Evolutionary conservation across 2,888 invertebrate species (phyloP).

Genomic region (Aleiodes alternator): DNA sequence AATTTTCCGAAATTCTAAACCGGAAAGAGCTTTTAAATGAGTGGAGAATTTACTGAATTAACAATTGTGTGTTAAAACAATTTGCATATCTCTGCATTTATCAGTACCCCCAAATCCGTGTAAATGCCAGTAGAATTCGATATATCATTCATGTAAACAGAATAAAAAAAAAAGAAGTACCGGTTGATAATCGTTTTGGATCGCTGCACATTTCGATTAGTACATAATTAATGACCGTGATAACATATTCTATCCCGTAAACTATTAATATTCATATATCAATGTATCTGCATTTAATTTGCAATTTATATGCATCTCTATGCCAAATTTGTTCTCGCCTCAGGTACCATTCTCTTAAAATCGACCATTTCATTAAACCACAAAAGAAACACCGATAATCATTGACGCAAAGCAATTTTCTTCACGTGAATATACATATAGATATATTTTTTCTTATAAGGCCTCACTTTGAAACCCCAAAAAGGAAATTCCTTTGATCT

Average conservation of each 20-base stretch:
- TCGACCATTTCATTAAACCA: conserved; percentile 1
- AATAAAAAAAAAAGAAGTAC: conserved; percentile 8
- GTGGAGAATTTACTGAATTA: no score
- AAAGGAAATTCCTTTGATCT: conserved; percentile 10
- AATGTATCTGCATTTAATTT: conserved; percentile 27
- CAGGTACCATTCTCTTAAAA: neutral
- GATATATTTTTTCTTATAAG: neutral
- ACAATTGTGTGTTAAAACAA: no score
- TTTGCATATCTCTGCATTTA: no score
- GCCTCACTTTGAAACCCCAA: neutral
- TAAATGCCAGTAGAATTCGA: no score
- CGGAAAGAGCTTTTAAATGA: no score
- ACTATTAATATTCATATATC: conserved; percentile 35
- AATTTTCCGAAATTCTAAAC: no score
- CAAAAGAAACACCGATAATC: conserved; percentile 3
- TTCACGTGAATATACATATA: neutral
- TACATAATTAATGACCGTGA: conserved; percentile 23
- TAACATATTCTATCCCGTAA: conserved; percentile 18
- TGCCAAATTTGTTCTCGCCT: conserved; percentile 1
- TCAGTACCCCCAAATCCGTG: no score
- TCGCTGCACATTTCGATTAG: conserved; percentile 21
- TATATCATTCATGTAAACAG: no score
- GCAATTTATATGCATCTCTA: conserved; percentile 28
- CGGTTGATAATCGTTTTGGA: neutral
- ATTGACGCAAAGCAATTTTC: neutral